Conservation (phyloP, 2,888 invertebrate species). For the Hecatera dysodea region DNA sequence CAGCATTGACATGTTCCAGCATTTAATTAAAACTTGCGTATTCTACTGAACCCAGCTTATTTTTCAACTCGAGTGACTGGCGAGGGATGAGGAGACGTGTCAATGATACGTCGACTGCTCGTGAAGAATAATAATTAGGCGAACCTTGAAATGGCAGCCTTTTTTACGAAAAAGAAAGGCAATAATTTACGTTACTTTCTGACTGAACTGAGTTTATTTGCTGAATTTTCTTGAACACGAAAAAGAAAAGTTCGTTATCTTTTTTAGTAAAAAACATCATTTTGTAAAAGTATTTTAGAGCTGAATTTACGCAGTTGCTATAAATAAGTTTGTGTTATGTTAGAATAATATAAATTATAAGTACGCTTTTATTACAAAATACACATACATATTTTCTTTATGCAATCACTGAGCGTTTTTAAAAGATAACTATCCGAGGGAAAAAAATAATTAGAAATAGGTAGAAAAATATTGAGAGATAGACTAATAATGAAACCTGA, state of each 20-base stretch:
- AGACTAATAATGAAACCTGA: not conserved
- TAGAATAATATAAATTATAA: too few relatives aligned
- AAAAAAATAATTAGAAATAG: not conserved
- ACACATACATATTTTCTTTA: not conserved
- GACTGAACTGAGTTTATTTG: slow-evolving; percentile 19
- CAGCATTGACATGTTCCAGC: slow-evolving; percentile 28
- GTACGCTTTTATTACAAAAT: too few relatives aligned
- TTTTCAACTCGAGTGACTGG: slow-evolving; percentile 30
- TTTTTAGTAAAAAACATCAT: not conserved
- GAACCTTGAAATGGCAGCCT: slow-evolving; percentile 16
- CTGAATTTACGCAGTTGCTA: not conserved
- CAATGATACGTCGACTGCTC: slow-evolving; percentile 28
- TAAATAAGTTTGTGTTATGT: not conserved
- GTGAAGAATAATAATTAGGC: slow-evolving; percentile 45
- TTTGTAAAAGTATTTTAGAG: not conserved
- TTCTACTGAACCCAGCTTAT: slow-evolving; percentile 21
- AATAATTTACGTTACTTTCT: slow-evolving; percentile 32
- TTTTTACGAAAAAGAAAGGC: slow-evolving; percentile 18
- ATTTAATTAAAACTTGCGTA: slow-evolving; percentile 55
- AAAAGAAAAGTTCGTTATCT: not conserved
- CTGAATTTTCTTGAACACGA: slow-evolving; percentile 2
- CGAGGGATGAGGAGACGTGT: slow-evolving; percentile 23
- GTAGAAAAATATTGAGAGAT: not conserved
- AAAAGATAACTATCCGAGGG: too few relatives aligned
- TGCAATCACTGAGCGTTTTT: not conserved